Base-by-base conservation (phyloP, 2,113 vertebrate genomes). In the Elephantulus edwardii region DNA sequence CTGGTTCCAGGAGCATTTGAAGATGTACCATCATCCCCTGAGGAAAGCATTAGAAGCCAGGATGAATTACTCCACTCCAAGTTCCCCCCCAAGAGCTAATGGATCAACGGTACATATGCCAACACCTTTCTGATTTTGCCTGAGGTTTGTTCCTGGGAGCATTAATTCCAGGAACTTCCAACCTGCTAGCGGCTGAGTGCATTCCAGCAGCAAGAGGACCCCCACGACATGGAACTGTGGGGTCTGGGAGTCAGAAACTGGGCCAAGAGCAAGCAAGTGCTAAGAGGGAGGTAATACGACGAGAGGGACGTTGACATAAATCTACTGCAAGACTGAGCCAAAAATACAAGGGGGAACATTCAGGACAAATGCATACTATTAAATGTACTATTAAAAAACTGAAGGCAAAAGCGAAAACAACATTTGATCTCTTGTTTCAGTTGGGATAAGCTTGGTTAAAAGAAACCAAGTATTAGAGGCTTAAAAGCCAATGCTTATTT, bases 91-190 rank as follows among this genome's bases (percentile, higher is more conserved):
- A 50, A 56, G 19, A 17, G 30, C 2, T 6, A 44, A 52, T 56
- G 56, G 22, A 44, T 11, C 38, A 38, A 8, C 3, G 30, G 7
- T 54, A 20, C 75, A 76, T 76, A 78, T 19, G 12, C 19, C 48
- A 83, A 30, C 22, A 14, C 58, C 82, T 5, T 8, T 81, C 40
- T 64, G 50, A 46, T 71, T 52, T n/a, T 72, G 30, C 82, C 85
- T 86, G 50, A 86, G 38, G 75, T 28, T 58, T 79, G 1, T n/a
- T 64, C 56, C 19, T 68, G 11, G 30, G 70, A 11, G 24, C 80
- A 83, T 13, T 8, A n/a, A 19, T 75, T 92, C 70, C n/a, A 62
- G 74, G 83, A 88, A 62, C 22, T 92, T 93, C 13, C 13, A 66
- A 38, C 20, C 42, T 85, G 24, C 86, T 80, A 72, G 52, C 84